These are phyloP conservation scores for Erethizon dorsatum DNA, from an alignment of 2,797 vertebrate genomes.

Conservation along the genomic window DNA sequence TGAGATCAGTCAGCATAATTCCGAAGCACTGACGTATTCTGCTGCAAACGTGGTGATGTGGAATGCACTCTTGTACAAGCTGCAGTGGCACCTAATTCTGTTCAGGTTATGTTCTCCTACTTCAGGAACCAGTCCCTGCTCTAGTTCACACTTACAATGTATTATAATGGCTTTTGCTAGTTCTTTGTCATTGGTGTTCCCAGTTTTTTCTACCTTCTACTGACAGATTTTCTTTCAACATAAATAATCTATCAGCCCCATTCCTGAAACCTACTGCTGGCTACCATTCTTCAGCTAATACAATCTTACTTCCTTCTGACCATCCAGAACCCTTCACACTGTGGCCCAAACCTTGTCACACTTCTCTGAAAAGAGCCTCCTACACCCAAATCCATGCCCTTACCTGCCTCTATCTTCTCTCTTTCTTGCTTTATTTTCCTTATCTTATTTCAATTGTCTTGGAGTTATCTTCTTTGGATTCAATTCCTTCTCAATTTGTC, in stretches of 20 bases:
- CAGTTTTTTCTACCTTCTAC: background rate
- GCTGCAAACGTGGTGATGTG: background rate
- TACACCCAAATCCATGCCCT: accelerated
- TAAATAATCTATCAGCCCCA: background rate
- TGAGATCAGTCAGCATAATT: background rate
- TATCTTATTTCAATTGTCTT: background rate
- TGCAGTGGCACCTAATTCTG: background rate
- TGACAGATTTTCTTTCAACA: background rate
- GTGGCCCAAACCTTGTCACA: background rate
- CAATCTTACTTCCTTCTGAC: background rate
- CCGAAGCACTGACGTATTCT: background rate
- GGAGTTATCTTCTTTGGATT: background rate
- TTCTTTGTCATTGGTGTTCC: background rate
- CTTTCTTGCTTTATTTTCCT: background rate
- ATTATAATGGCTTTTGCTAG: background rate
- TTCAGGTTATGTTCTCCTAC: background rate
- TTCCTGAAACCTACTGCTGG: background rate
- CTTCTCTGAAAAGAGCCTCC: background rate
- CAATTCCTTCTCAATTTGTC: background rate
- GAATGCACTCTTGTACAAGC: accelerated
- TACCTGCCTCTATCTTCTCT: background rate
- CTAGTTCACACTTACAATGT: background rate
- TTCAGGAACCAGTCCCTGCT: background rate
- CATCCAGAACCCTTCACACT: background rate
- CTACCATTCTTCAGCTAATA: background rate